A percentile compares a stretch with the other conserved stretches of the same genome.
phyloP scores from a whole-genome alignment of 2,113 vertebrate species.

The Micronycteris hirsuta region DNA sequence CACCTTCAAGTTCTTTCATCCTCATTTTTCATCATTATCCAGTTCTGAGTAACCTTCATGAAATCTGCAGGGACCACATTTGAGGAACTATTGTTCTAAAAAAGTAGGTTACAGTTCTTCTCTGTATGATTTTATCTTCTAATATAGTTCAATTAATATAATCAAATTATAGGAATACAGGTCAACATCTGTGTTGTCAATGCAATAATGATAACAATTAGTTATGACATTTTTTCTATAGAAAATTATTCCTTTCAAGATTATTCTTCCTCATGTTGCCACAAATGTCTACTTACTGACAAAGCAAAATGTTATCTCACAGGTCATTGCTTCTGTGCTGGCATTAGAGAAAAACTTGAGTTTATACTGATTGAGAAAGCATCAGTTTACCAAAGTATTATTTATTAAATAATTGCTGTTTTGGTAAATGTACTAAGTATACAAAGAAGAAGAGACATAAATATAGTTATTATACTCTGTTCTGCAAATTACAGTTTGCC shows the following conservation, averaged over 20 bases:
- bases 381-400: not conserved
- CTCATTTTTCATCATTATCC: not conserved
- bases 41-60: constrained; percentile 6
- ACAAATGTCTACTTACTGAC: constrained; percentile 27
- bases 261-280: not conserved
- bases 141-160: constrained; percentile 5
- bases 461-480: not conserved
- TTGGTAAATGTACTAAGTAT: not conserved
- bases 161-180: constrained; percentile 2
- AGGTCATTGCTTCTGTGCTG: not conserved
- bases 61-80: constrained; percentile 21
- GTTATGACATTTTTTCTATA: not conserved
- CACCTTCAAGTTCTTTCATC: not conserved
- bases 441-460: not conserved
- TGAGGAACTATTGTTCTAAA: constrained; percentile 28
- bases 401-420: not conserved
- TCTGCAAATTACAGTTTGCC: not conserved
- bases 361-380: not conserved
- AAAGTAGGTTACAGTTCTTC: constrained; percentile 36
- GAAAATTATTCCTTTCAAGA: not conserved
- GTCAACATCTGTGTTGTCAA: not conserved
- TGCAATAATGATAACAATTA: constrained; percentile 28
- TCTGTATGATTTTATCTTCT: not conserved
- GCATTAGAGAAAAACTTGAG: not conserved
- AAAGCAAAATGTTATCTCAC: constrained; percentile 44